Evolutionary conservation across 2,113 vertebrate species (phyloP), one percentile per base, ranked within the genome.

Genomic region (Macquaria australasica): DNA sequence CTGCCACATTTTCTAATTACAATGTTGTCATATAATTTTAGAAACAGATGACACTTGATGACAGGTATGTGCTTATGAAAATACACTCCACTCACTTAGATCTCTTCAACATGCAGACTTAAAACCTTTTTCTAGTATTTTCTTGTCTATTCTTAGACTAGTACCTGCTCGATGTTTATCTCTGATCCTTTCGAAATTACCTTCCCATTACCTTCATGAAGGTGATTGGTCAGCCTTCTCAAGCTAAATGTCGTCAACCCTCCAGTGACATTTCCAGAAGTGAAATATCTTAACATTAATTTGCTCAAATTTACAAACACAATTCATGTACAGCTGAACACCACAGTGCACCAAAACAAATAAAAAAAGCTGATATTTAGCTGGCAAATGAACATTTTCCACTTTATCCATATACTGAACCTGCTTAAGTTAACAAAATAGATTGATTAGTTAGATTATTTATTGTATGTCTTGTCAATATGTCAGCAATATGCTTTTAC

Each of bases 11-110:
- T 31, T 71, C 0, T 43, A 37, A 70, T 74, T 39, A 34, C 58
- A 55, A 11, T 9, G 73, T 21, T 31, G 16, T 0, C 5, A 9
- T 25, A 25, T 23, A 5, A 63, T 39, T n/a, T 45, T 20, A 41
- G 14, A 45, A 25, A 56, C 12, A 62, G 28, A 15, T 81, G 43
- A 69, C 45, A 55, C 8, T 63, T 8, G 64, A 31, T 0, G 4
- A 48, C 66, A 77, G 43, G 39, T 70, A 64, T 85, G 69, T 39
- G 34, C 62, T 83, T 48, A 66, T 62, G n/a, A 72, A 59, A 67
- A 51, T 16, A 45, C 43, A 31, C 15, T 60, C 3, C 18, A n/a
- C 58, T 73, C 8, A 9, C 16, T 55, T 62, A 6, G 37, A 45
- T 45, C 0, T 39, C 15, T 31, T 59, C 50, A 71, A 28, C 50